Percentiles rank a stretch among this genome's conserved stretches.
phyloP scores from a whole-genome alignment of 2,888 invertebrate genomes.

The Salticus scenicus region DNA sequence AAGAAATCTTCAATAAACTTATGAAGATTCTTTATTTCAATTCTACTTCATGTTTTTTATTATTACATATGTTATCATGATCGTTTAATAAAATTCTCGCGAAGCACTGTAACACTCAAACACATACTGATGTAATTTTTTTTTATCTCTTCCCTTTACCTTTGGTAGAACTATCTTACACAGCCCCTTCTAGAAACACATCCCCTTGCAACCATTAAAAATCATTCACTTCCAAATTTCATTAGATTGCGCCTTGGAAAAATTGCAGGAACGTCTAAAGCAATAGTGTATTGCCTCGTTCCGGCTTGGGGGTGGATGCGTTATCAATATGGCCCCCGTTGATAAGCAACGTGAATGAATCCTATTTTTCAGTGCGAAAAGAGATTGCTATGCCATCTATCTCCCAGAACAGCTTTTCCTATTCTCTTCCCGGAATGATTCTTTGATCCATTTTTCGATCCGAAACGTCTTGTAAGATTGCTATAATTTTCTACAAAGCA shows the following conservation, averaged over 20 bases:
- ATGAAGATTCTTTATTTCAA: too few relatives aligned
- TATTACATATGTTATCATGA: too few relatives aligned
- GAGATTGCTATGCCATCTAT: background rate
- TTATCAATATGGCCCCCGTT: background rate
- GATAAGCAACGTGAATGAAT: background rate
- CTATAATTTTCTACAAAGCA: constrained; percentile 3
- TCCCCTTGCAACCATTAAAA: background rate
- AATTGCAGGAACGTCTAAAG: background rate
- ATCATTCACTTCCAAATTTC: constrained; percentile 10
- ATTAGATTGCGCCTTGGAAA: background rate
- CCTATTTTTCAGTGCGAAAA: background rate
- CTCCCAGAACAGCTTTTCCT: background rate
- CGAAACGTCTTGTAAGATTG: background rate
- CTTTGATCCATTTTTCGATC: background rate
- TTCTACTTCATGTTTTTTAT: too few relatives aligned
- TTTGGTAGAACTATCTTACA: too few relatives aligned
- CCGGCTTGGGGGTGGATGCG: background rate
- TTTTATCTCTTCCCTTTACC: too few relatives aligned
- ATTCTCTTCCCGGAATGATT: background rate
- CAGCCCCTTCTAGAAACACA: background rate
- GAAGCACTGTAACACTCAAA: too few relatives aligned
- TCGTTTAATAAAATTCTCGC: too few relatives aligned
- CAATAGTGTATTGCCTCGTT: background rate
- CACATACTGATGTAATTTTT: too few relatives aligned
- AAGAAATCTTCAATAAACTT: too few relatives aligned